Base-by-base conservation (phyloP, 2,113 vertebrate species). In the Apaloderma vittatum region DNA sequence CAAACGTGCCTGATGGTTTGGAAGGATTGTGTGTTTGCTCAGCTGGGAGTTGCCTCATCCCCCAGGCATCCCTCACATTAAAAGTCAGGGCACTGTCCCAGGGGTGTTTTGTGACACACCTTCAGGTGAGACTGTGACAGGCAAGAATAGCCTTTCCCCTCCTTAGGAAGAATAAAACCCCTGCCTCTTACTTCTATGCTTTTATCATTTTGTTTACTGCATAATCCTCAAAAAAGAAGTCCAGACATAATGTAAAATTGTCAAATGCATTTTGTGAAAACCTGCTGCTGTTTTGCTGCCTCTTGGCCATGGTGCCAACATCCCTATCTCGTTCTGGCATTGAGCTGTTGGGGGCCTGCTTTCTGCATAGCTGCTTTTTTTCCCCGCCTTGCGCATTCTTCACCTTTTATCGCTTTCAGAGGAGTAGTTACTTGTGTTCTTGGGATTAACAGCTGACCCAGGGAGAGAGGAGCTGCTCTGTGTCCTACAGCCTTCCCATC, bases 211-310 rank as follows among this genome's bases (percentile, higher is more conserved):
- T 6, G 12, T 36, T 76, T 75, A 4, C 52, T 52, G 36, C 54
- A n/a, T 66, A 6, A 9, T 59, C 20, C 34, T 57, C 6, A 30
- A 67, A 43, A 40, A 40, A 40, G 52, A 58, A 34, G 26, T 23
- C 34, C 45, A 27, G 68, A 6, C 14, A 8, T 23, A 22, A 15
- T 2, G 21, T 63, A 15, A 67, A 71, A 30, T 9, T 61, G 17
- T 15, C 40, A 1, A 1, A 8, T 0, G 2, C 1, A 0, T 30
- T 86, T 34, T 72, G 37, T 72, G 43, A 66, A 62, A 67, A 67
- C 18, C 45, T 32, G 32, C n/a, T 6, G 1, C 14, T 49, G 13
- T 57, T 51, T 8, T 49, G 17, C 29, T 80, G 34, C 54, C 19
- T 92, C 26, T 67, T 57, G 43, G 55, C 49, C 5, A 0, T 8